Percentiles rank a stretch among this genome's conserved stretches.
Conservation (phyloP, 2,888 invertebrate genomes). For the Xestia c-nigrum region DNA sequence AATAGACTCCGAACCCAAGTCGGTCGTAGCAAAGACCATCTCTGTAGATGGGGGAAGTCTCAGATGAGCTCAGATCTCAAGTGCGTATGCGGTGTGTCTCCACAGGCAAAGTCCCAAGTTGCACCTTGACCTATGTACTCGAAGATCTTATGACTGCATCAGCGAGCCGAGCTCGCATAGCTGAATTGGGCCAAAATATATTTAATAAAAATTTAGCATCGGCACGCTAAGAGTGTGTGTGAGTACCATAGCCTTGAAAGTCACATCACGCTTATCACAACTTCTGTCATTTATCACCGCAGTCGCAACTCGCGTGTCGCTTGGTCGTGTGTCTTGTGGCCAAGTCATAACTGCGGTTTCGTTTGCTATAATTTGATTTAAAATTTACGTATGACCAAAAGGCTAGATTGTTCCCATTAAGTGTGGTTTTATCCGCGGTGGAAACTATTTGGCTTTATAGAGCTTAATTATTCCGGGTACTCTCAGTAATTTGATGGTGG, state of each 20-base stretch:
- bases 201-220: too few relatives aligned
- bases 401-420: conserved; percentile 54
- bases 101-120: too few relatives aligned
- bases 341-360: conserved; percentile 20
- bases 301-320: not conserved
- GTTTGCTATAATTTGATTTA: conserved; percentile 61
- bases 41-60: too few relatives aligned
- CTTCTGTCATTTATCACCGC: not conserved
- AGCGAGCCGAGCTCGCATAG: too few relatives aligned
- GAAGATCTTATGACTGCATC: too few relatives aligned
- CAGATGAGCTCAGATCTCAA: too few relatives aligned
- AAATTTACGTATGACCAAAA: conserved; percentile 50
- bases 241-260: not conserved
- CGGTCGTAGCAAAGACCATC: too few relatives aligned
- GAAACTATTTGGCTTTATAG: conserved; percentile 55
- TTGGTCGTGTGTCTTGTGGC: not conserved
- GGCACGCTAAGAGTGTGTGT: not conserved
- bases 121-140: too few relatives aligned
- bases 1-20: too few relatives aligned
- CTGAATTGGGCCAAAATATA: too few relatives aligned
- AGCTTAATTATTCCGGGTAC: conserved; percentile 56
- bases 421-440: conserved; percentile 56
- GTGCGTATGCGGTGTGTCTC: too few relatives aligned
- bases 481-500: conserved; percentile 54
- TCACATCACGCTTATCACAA: not conserved